Evolutionary conservation across 2,113 vertebrate genomes (phyloP).

Genomic region (Aphyosemion australe): DNA sequence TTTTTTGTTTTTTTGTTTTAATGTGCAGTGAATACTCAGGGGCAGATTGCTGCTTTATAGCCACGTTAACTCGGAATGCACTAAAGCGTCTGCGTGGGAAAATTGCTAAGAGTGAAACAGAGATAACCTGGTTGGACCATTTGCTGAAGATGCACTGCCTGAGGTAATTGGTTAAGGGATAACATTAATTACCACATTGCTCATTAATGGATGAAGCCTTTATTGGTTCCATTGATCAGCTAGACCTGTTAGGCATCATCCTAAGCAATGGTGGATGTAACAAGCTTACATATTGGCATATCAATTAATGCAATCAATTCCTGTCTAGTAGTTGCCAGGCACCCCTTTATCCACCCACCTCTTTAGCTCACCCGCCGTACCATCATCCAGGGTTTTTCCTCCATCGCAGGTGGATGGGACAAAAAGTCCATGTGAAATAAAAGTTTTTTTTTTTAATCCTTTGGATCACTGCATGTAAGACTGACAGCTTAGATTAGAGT

Average conservation of each 20-base stretch:
- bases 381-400: constrained; percentile 49
- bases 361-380: constrained; percentile 51
- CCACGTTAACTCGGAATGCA: constrained; percentile 39
- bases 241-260: constrained; percentile 95
- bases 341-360: constrained; percentile 50
- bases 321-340: constrained; percentile 91
- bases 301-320: constrained; percentile 99
- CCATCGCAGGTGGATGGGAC: constrained; percentile 62
- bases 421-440: constrained; percentile 77
- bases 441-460: constrained; percentile 65
- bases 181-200: constrained; percentile 99
- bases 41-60: constrained; percentile 4
- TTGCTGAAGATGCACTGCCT: constrained; percentile 80
- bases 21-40: constrained; percentile 10
- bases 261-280: constrained; percentile 99
- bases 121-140: constrained; percentile 78
- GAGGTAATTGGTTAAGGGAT: constrained; percentile 97
- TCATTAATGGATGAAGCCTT: constrained; percentile 99
- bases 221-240: constrained; percentile 99
- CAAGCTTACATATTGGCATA: constrained; percentile 99
- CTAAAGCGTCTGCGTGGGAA: constrained; percentile 43
- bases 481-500: constrained; percentile 22
- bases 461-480: constrained; percentile 25
- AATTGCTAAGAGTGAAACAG: constrained; percentile 52
- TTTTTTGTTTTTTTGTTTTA: neutral